These are phyloP conservation scores for Sarcophaga variegata DNA, from an alignment of 2,888 invertebrate species.

Conservation along the genomic window DNA sequence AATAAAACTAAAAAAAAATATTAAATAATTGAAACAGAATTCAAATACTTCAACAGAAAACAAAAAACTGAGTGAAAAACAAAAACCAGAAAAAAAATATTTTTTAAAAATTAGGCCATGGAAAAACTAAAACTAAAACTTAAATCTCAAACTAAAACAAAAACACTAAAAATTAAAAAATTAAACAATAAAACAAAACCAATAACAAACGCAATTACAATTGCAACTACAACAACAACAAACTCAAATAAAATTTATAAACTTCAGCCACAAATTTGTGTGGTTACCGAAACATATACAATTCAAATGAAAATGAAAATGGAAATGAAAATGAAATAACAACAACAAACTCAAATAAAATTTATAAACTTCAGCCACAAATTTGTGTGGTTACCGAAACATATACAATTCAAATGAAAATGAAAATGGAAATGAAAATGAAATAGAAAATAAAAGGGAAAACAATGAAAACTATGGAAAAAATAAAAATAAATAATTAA, in stretches of 20 bases:
- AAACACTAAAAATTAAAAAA: not conserved
- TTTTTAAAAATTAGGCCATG: conserved; percentile 38
- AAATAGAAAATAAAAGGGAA: too few species aligned
- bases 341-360: not conserved
- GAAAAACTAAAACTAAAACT: not conserved
- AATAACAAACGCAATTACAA: not conserved
- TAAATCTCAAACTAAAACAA: conserved; percentile 4
- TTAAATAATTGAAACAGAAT: too few species aligned
- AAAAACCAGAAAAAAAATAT: conserved; percentile 22
- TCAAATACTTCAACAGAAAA: not conserved
- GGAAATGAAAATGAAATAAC: too few species aligned
- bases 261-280: not conserved
- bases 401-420: not conserved
- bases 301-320: too few species aligned
- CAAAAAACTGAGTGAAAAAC: conserved; percentile 20
- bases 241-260: not conserved
- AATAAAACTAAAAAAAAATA: not conserved
- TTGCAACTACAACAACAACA: not conserved
- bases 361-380: not conserved
- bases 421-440: too few species aligned
- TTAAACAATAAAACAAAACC: not conserved
- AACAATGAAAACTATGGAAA: not conserved
- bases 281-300: conserved; percentile 1
- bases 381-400: conserved; percentile 1
- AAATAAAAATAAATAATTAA: conserved; percentile 25